Evolutionary conservation across 2,797 vertebrate species (phyloP), one percentile per base, ranked within the genome.

Genomic region (Falco rusticolus): DNA sequence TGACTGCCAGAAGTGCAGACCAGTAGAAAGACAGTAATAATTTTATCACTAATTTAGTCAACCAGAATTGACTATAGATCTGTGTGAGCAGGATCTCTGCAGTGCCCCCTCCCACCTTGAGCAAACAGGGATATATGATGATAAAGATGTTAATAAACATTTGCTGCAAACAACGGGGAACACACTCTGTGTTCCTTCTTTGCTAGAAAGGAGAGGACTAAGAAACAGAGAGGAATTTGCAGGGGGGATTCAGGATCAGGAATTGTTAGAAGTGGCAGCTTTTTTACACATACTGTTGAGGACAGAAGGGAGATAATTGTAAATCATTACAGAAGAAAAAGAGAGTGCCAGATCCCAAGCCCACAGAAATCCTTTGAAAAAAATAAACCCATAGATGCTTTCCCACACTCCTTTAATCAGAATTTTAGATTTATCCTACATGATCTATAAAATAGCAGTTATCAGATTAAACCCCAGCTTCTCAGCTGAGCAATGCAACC

Each of bases 391-490:
- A 0, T 54, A 86, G 64, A 89, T 77, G 63, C n/a, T 94, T 97
- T 95, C 91, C 93, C 93, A 94, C 89, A 94, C 61, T 78, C 64
- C 61, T 88, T 81, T 78, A 88, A 95, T 74, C 29, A 3, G 74
- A 87, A 90, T 84, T 78, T 89, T 21, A 90, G 60, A 79, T 94
- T 93, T 39, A 56, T 17, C 80, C 45, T 87, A 31, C n/a, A 83
- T 70, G 90, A 93, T 94, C 80, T 94, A 79, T 80, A 83, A 96
- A 93, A 84, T 1, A 47, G 84, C 22, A 72, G 66, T 89, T 94
- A 96, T 80, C 94, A 93, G 94, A 95, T 96, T 75, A 91, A 97
- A 90, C 8, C n/a, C 64, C 51, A 78, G 11, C 14, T 94, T 94
- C 85, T 91, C 85, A 65, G 61, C 70, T 93, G 75, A 84, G 37